Conservation (phyloP, 2,888 invertebrate genomes). For the Xiphydria camelus region DNA sequence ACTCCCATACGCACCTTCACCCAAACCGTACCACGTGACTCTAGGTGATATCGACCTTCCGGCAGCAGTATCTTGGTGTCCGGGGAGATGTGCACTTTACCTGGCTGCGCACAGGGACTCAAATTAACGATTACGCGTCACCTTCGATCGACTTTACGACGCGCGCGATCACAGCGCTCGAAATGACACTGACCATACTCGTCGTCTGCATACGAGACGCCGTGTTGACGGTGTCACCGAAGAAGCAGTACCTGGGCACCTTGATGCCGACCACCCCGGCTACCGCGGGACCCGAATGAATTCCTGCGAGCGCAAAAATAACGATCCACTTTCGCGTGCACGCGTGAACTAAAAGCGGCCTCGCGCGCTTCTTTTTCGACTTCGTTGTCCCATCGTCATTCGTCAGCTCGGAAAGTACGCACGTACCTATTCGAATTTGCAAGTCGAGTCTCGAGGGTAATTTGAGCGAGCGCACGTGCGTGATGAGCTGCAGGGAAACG, state of each 20-base stretch:
- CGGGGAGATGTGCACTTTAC: conserved; percentile 77
- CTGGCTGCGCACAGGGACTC: conserved; percentile 59
- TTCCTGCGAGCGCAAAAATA: conserved; percentile 64
- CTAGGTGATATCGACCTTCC: conserved; percentile 67
- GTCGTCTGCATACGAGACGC: conserved; percentile 87
- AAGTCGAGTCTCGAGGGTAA: conserved; percentile 64
- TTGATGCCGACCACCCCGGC: conserved; percentile 86
- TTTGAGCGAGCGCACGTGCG: conserved; percentile 69
- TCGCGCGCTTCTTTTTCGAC: too few relatives aligned
- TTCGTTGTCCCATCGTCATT: too few relatives aligned
- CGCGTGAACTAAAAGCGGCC: too few relatives aligned
- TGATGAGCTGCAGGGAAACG: conserved; percentile 75
- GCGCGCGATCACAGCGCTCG: too few relatives aligned
- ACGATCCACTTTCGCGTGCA: too few relatives aligned
- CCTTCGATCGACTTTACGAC: too few relatives aligned
- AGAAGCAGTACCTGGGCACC: conserved; percentile 85
- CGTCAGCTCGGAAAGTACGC: too few relatives aligned
- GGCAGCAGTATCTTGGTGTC: conserved; percentile 71
- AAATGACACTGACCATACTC: conserved; percentile 61
- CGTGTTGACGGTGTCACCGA: conserved; percentile 90
- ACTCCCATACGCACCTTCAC: conserved; percentile 68
- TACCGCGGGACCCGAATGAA: conserved; percentile 86
- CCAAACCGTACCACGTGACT: conserved; percentile 73
- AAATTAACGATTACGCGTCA: background rate
- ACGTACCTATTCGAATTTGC: conserved; percentile 67